Conservation (phyloP, 2,797 vertebrate species). For the Sebastolobus alascanus region DNA sequence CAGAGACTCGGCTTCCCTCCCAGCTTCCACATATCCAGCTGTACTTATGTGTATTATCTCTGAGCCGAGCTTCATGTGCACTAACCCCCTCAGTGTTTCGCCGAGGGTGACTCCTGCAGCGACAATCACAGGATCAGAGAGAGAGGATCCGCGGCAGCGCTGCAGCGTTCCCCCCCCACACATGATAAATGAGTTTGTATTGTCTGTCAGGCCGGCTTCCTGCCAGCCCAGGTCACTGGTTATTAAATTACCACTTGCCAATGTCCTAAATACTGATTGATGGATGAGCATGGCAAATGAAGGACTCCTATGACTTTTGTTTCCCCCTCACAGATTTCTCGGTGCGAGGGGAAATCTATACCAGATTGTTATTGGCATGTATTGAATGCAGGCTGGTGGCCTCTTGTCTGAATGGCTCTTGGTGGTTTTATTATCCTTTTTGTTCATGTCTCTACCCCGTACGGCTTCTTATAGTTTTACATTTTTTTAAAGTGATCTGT, state of each 20-base stretch:
- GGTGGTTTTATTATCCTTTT: constrained; percentile 30
- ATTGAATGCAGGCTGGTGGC: constrained; percentile 69
- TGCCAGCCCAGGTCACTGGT: constrained; percentile 95
- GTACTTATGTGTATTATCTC: constrained; percentile 42
- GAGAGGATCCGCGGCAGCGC: constrained; percentile 74
- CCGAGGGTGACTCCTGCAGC: constrained; percentile 58
- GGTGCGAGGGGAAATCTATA: constrained; percentile 57
- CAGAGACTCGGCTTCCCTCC: constrained; percentile 10
- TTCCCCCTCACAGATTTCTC: constrained; percentile 49
- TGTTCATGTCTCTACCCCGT: neutral
- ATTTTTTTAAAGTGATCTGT: neutral
- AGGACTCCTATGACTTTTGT: constrained; percentile 87
- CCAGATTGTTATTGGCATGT: constrained; percentile 80
- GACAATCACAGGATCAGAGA: constrained; percentile 83
- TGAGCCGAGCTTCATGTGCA: constrained; percentile 35
- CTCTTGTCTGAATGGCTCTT: constrained; percentile 40
- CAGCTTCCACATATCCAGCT: constrained; percentile 31
- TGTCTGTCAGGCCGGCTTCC: constrained; percentile 96
- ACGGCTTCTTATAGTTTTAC: neutral
- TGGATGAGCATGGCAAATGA: constrained; percentile 94
- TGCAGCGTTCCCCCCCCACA: constrained; percentile 69
- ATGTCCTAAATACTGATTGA: constrained; percentile 97
- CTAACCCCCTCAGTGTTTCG: constrained; percentile 28
- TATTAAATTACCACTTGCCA: constrained; percentile 99
- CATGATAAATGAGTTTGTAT: constrained; percentile 98